Evolutionary conservation across 2,888 invertebrate genomes (phyloP), one percentile per base, ranked within the genome.

Genomic region (Orthosia cruda): DNA sequence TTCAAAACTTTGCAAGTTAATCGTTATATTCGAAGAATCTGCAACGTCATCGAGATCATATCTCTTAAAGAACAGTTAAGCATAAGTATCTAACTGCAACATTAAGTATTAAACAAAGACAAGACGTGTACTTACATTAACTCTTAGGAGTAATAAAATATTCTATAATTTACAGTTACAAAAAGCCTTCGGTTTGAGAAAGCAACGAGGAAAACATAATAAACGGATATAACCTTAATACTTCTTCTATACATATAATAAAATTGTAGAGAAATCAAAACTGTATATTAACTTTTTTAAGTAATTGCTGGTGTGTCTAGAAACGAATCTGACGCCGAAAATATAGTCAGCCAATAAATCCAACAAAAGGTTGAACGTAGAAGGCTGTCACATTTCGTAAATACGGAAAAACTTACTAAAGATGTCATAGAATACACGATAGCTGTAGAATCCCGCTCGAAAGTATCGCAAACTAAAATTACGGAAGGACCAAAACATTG

Each of bases 41-140:
- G 71, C 58, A 26, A 26, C 45, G 32, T 80, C 82, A 80, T 58
- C 12, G 23, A 11, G 71, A 77, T 69, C 32, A 62, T 66, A 82
- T 82, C 71, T 54, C 50, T 49, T 58, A 11, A 50, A 26, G 5
- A 61, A 55, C 81, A 64, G 64, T 68, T 71, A 70, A 52, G 1
- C 12, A 26, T n/a, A 68, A 52, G 52, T 54, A 45, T 18, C 13
- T 54, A n/a, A 65, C 63, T 55, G 63, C 59, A 59, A 59, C n/a
- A 47, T 50, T 65, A 71, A 71, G 66, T 40, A 50, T 52, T 50
- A 69, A 74, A 73, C 61, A 57, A 58, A 65, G 11, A 61, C 49
- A 26, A 55, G 16, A 49, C 9, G 20, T 16, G 18, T 13, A 20
- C 20, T 59, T 58, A 58, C 11, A 75, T 23, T 50, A 4, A 40